These are phyloP conservation scores for Julus scanicus DNA, from an alignment of 2,888 invertebrate species.

Conservation along the genomic window DNA sequence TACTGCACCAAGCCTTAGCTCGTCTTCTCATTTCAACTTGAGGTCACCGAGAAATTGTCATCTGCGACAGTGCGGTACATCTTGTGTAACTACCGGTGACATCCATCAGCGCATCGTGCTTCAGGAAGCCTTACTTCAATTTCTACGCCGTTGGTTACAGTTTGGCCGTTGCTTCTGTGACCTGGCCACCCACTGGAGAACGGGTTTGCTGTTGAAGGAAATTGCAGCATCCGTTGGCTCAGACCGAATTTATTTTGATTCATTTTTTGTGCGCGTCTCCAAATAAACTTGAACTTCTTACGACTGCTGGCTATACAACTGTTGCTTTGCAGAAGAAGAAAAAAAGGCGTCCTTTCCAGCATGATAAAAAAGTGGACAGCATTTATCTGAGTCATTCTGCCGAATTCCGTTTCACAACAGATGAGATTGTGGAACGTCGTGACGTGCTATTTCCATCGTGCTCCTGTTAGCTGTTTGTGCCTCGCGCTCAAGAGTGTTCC, in stretches of 20 bases:
- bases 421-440: neutral
- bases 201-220: neutral
- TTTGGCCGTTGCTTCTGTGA: neutral
- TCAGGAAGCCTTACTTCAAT: neutral
- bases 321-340: neutral
- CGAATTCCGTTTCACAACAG: neutral
- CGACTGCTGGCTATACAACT: neutral
- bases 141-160: neutral
- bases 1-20: neutral
- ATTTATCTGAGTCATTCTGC: neutral
- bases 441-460: neutral
- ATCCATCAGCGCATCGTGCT: neutral
- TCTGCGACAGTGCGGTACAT: neutral
- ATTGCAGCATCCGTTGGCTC: neutral
- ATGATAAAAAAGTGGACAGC: neutral
- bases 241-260: neutral
- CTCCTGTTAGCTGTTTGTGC: neutral
- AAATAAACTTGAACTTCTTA: slow-evolving; percentile 32
- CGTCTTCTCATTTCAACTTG: neutral
- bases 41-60: neutral
- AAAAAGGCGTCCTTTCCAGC: neutral
- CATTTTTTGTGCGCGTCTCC: slow-evolving; percentile 15
- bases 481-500: neutral
- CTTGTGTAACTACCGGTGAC: neutral
- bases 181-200: neutral